Base-by-base conservation (phyloP, 2,888 invertebrate genomes). In the Chalcosyrphus nemorum region DNA sequence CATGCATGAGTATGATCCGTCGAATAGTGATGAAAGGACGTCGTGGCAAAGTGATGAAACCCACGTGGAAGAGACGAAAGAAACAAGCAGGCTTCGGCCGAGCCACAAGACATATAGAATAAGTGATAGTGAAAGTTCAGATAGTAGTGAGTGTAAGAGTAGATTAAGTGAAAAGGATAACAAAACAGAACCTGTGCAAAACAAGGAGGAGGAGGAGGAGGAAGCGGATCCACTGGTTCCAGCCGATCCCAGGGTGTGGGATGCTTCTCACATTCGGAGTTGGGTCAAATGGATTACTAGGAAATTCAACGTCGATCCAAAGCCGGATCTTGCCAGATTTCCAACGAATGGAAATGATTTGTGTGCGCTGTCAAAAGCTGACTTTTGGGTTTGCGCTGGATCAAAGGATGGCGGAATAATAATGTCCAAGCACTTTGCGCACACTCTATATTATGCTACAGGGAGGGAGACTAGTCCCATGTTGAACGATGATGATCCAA, bases 201-300 rank as follows among this genome's bases (percentile, higher is more conserved):
- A n/a, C n/a, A n/a, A n/a, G n/a, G 75, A 66, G 17, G 50, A 29
- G 4, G 61, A 63, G 0, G 65, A 45, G 6, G 76, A 80, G 2
- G 59, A 77, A 11, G 68, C 61, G 1, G 71, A 77, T 43, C 87
- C 88, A 11, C 61, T 89, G 72, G 88, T 91, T 50, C 91, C 91
- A 0, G 87, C 89, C n/a, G 94, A 95, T 92, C 94, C 95, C 24
- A 92, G 92, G 59, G 94, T 93, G 88, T 95, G 95, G 95, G 93
- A 91, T 77, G 88, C 91, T 13, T 90, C 90, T 29, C 93, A 95
- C 89, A 93, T 95, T 82, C 90, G 91, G 74, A 92, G 93, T 54
- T 95, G 95, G 95, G 89, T 95, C 52, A 90, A 91, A 45, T 95
- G 95, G 94, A 93, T 93, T 87, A 92, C 93, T 29, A 92, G 92